Percentiles rank a stretch among this genome's conserved stretches.
Conservation (phyloP, 2,113 vertebrate genomes). For the Isichthys henryi region DNA sequence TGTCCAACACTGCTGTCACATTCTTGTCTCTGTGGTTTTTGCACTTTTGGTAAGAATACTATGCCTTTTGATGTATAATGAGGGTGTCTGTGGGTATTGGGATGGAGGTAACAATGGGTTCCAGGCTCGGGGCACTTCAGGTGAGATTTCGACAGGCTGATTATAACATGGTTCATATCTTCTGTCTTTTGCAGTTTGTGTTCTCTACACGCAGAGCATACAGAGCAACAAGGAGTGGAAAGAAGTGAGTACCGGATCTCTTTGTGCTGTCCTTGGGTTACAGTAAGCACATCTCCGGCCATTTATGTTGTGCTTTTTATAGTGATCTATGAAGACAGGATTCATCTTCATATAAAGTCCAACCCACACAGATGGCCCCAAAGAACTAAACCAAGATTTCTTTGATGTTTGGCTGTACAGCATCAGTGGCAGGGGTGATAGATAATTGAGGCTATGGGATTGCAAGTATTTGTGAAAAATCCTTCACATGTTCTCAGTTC, state of each 20-base stretch:
- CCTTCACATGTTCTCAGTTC: neutral
- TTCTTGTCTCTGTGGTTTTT: neutral
- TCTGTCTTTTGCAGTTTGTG: constrained; percentile 62
- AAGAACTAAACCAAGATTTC: neutral
- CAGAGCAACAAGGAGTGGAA: constrained; percentile 73
- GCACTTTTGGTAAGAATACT: neutral
- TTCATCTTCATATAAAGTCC: neutral
- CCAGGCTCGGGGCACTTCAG: neutral
- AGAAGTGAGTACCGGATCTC: constrained; percentile 60
- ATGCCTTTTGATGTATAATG: neutral
- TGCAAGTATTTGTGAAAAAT: neutral
- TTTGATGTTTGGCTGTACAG: neutral
- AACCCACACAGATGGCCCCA: neutral
- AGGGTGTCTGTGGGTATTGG: neutral
- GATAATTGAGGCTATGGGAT: neutral
- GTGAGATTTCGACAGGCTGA: neutral
- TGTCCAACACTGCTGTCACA: neutral
- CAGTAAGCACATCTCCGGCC: neutral
- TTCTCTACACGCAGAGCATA: constrained; percentile 70
- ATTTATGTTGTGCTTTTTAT: neutral
- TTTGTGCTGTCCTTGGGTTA: neutral
- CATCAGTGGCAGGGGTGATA: neutral
- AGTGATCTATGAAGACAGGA: neutral
- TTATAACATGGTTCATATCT: neutral
- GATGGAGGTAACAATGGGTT: neutral